These are phyloP conservation scores for Cyanoramphus novaezelandiae DNA, from an alignment of 2,113 vertebrate genomes.

Conservation along the genomic window DNA sequence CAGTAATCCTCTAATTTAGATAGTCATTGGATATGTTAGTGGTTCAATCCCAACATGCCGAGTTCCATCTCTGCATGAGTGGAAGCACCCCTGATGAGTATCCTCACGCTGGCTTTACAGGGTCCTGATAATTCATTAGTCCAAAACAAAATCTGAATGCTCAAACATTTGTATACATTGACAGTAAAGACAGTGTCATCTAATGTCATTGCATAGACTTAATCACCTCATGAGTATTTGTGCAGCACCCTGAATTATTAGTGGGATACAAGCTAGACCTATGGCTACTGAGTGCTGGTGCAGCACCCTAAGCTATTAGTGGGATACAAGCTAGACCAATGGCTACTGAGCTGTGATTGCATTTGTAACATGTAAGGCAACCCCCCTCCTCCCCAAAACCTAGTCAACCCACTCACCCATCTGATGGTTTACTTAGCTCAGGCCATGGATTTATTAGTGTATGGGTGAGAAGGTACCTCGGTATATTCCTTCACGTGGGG, in stretches of 20 bases:
- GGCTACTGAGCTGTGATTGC: neutral
- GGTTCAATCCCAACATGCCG: neutral
- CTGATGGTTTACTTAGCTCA: neutral
- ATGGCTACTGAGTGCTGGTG: neutral
- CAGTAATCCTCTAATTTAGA: neutral
- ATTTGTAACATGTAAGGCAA: accelerated
- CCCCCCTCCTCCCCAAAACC: too few relatives aligned
- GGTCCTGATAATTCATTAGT: neutral
- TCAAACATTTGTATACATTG: neutral
- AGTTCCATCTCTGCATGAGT: neutral
- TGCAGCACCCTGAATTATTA: neutral
- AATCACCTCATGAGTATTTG: neutral
- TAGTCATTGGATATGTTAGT: neutral
- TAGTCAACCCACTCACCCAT: neutral
- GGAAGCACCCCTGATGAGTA: neutral
- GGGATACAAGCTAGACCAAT: neutral
- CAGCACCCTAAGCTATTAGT: neutral
- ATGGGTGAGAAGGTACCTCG: neutral
- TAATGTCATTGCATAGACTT: neutral
- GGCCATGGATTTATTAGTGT: neutral
- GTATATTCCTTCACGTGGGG: neutral
- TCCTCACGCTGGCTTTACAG: neutral
- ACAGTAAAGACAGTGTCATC: neutral
- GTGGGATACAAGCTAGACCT: neutral
- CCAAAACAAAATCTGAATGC: neutral